A percentile compares a stretch with the other conserved stretches of the same genome.
These are phyloP conservation scores for Liodrosophila aerea DNA, from an alignment of 2,888 invertebrate species.

Conservation along the genomic window DNA sequence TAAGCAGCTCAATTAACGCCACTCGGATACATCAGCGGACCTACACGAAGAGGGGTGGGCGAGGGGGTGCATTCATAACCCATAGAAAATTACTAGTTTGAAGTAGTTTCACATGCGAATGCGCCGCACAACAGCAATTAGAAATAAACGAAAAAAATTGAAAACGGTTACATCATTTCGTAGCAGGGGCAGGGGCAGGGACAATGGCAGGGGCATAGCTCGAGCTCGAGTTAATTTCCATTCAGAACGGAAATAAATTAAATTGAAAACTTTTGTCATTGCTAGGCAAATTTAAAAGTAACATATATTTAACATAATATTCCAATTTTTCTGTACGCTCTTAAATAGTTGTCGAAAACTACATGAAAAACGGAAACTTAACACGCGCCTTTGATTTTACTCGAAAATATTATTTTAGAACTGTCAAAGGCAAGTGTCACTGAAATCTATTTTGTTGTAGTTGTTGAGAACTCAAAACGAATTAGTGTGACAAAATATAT, in stretches of 20 bases:
- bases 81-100: constrained; percentile 57
- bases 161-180: constrained; percentile 65
- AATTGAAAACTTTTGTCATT: constrained; percentile 19
- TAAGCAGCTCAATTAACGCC: constrained; percentile 76
- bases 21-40: constrained; percentile 36
- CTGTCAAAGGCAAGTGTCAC: constrained; percentile 70
- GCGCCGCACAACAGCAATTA: constrained; percentile 52
- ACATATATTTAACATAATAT: constrained; percentile 30
- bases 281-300: constrained; percentile 11
- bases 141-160: constrained; percentile 35
- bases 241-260: constrained; percentile 51
- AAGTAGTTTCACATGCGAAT: constrained; percentile 67
- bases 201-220: constrained; percentile 10
- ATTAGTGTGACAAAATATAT: constrained; percentile 26
- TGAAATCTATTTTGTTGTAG: constrained; percentile 32
- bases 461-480: constrained; percentile 27
- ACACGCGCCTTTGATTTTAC: constrained; percentile 49
- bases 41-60: neutral
- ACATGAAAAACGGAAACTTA: constrained; percentile 39
- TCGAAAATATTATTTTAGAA: constrained; percentile 64
- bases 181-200: too few species aligned
- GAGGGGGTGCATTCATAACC: constrained; percentile 45
- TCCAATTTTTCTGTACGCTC: neutral
- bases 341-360: constrained; percentile 2
- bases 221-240: constrained; percentile 60